Percentiles rank a stretch among this genome's conserved stretches.
These are phyloP conservation scores for Acanthornis magna DNA, from an alignment of 2,797 vertebrate genomes.

Conservation along the genomic window DNA sequence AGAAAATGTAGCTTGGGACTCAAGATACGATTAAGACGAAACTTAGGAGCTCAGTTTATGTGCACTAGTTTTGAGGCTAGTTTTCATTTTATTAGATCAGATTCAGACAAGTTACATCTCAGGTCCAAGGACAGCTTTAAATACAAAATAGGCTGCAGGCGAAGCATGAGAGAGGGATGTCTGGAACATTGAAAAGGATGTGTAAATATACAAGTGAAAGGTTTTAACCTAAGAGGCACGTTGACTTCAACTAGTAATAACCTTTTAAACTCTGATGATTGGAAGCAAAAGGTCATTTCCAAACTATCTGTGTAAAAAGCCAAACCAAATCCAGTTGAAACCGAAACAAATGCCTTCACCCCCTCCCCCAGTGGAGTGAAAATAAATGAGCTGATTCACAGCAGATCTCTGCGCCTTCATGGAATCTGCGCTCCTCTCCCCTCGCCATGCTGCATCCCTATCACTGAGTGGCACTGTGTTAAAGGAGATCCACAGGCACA, in stretches of 20 bases:
- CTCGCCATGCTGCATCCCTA: not conserved
- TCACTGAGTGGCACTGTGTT: conserved; percentile 49
- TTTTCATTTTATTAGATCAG: not conserved
- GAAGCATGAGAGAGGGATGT: not conserved
- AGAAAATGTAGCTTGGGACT: not conserved
- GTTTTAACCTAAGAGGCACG: not conserved
- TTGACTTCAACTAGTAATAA: not conserved
- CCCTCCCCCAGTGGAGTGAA: accelerated
- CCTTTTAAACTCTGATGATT: not conserved
- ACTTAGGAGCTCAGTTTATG: not conserved
- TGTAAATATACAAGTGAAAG: not conserved
- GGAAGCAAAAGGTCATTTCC: not conserved
- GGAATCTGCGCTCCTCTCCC: not conserved
- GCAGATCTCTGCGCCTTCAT: not conserved
- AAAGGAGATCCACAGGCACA: not conserved
- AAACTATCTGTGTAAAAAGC: not conserved
- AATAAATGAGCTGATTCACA: not conserved
- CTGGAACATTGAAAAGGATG: not conserved
- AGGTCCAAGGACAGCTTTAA: not conserved
- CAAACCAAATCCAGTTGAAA: not conserved
- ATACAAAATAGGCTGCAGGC: not conserved
- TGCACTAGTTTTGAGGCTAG: not conserved
- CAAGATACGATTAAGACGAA: not conserved
- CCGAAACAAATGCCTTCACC: not conserved
- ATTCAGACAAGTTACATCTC: not conserved